Evolutionary conservation across 2,113 vertebrate species (phyloP).

Genomic region (Tachysurus vachellii): DNA sequence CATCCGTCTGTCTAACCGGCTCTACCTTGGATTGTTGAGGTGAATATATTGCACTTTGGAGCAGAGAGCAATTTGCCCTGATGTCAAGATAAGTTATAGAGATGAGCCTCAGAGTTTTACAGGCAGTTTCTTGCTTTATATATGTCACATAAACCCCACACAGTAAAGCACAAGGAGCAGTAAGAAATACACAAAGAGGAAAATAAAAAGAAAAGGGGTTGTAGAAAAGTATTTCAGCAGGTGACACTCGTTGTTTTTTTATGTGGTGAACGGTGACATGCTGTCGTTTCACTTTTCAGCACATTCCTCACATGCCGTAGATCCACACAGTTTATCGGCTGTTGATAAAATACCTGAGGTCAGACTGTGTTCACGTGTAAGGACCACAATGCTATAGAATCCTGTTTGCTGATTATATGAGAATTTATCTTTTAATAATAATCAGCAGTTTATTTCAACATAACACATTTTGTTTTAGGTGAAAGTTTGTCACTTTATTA

Average conservation of each 20-base stretch:
- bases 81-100: constrained; percentile 56
- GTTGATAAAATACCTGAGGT: background rate
- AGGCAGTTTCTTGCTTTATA: constrained; percentile 35
- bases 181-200: constrained; percentile 34
- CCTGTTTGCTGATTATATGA: background rate
- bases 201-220: constrained; percentile 27
- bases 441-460: background rate
- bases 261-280: constrained; percentile 13
- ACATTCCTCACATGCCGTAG: background rate
- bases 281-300: constrained; percentile 20
- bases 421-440: background rate
- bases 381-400: background rate
- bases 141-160: constrained; percentile 44
- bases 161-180: constrained; percentile 39
- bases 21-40: constrained; percentile 43
- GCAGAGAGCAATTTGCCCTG: constrained; percentile 56
- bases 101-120: constrained; percentile 50
- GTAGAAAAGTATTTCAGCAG: background rate
- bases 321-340: background rate
- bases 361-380: background rate
- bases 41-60: constrained; percentile 50
- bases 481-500: background rate
- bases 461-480: background rate
- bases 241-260: constrained; percentile 18
- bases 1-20: constrained; percentile 49